phyloP scores from a whole-genome alignment of 2,113 vertebrate species.

The Rhabdornis inornatus region DNA sequence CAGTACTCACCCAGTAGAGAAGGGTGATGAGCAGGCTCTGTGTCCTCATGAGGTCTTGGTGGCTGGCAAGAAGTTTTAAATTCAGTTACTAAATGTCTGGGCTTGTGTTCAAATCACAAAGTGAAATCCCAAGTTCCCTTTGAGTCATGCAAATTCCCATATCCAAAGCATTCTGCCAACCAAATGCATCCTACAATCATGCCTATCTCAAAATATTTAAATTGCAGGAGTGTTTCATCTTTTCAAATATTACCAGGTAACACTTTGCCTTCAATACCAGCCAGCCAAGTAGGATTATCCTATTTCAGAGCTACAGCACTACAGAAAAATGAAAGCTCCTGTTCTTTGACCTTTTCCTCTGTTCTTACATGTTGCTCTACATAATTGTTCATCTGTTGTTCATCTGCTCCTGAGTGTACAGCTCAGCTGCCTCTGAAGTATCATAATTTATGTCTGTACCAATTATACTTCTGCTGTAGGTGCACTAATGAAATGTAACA shows the following conservation, averaged over 20 bases:
- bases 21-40: neutral
- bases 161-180: neutral
- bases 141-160: neutral
- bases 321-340: neutral
- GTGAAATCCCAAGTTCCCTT: neutral
- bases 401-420: neutral
- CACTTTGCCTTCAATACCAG: neutral
- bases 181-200: neutral
- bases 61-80: constrained; percentile 27
- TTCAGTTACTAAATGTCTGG: constrained; percentile 33
- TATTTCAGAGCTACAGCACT: neutral
- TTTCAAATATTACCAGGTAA: neutral
- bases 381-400: neutral
- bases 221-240: neutral
- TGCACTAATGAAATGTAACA: neutral
- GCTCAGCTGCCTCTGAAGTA: neutral
- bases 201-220: neutral
- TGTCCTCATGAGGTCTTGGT: neutral
- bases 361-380: neutral
- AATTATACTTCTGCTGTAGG: neutral
- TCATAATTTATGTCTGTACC: neutral
- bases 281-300: neutral
- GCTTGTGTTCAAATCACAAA: neutral
- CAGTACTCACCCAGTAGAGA: constrained; percentile 47
- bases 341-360: neutral